Evolutionary conservation across 2,113 vertebrate genomes (phyloP), one percentile per base, ranked within the genome.

Genomic region (Egretta garzetta): DNA sequence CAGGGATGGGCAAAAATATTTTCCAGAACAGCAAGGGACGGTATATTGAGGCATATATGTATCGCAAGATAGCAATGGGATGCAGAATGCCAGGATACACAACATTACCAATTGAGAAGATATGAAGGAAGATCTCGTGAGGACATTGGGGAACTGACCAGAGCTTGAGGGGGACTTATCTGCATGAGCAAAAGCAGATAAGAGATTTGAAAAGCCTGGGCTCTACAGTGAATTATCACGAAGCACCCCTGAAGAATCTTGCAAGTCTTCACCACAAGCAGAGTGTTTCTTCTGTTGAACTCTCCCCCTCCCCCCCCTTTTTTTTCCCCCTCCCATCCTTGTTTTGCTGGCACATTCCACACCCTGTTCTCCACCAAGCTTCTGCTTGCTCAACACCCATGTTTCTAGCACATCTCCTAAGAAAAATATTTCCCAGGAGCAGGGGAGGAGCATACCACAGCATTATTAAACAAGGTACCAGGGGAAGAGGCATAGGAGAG

Each of bases 341-440:
- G 41, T 85, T 94, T 88, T 83, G n/a, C n/a, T 49, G 59, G 80
- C 50, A 80, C n/a, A 63, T 88, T 97, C 80, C 89, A 87, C 63
- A 88, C 67, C 59, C 82, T 74, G 71, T 66, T 96, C 88, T 80
- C 37, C 79, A 90, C 63, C 47, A 86, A 77, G 50, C 63, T 96
- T 80, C 68, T 4, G 17, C 72, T 74, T 94, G 86, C 82, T 92
- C 80, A 94, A 92, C 52, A 88, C 47, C 47, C n/a, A 6, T 80
- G 70, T 76, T 94, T 94, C 72, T 63, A 96, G 52, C 73, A 91
- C 55, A 83, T 80, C 72, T 90, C 62, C 71, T 77, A 70, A 67
- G 79, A 86, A 80, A 95, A 95, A 9, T 94, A 96, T 83, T 88
- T 95, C 82, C 79, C 86, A 94, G 86, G 80, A 93, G 79, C 71